Evolutionary conservation across 2,113 vertebrate species (phyloP).

Genomic region (Malaclemys terrapin): DNA sequence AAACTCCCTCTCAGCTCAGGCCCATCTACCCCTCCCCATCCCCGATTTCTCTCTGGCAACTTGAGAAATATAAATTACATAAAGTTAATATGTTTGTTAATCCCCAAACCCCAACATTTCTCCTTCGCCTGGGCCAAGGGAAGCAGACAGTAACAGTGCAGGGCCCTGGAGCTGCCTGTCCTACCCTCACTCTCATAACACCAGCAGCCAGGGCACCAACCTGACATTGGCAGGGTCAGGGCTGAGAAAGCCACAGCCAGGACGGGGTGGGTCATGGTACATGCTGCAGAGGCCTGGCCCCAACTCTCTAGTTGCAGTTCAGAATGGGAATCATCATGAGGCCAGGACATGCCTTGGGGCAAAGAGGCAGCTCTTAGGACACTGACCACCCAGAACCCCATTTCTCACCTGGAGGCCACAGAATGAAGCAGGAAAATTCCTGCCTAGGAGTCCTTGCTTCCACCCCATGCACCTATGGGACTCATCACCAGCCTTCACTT

Average conservation of each 20-base stretch:
- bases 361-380: rapidly evolving
- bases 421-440: not conserved
- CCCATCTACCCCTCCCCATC: too few species aligned
- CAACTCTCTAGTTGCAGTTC: not conserved
- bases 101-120: not conserved
- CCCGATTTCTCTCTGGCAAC: too few species aligned
- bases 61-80: not conserved
- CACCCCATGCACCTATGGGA: not conserved
- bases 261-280: rapidly evolving
- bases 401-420: not conserved
- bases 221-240: not conserved
- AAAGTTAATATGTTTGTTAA: not conserved
- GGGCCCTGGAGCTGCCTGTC: not conserved
- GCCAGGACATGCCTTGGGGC: not conserved
- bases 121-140: not conserved
- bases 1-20: not conserved
- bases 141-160: not conserved
- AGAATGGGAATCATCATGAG: not conserved
- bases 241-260: not conserved
- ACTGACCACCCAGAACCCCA: rapidly evolving
- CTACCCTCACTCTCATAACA: not conserved
- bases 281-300: not conserved
- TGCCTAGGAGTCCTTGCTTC: not conserved
- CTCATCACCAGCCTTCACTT: not conserved
- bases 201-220: not conserved